Conservation (phyloP, 2,888 invertebrate species). For the Sphaerophoria taeniata region DNA sequence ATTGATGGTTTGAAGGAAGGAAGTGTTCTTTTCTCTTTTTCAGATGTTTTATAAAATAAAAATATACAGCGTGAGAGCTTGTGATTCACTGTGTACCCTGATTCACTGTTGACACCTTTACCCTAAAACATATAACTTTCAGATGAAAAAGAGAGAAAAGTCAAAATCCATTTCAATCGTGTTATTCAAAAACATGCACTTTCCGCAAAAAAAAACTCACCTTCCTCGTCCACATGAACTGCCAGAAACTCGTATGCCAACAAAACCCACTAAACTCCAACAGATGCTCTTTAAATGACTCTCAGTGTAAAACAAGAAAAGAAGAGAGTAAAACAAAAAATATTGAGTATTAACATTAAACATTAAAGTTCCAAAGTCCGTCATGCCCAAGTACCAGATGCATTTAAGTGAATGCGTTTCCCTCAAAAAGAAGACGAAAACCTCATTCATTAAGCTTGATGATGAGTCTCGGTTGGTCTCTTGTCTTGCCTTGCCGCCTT, state of each 20-base stretch:
- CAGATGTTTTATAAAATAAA: too few relatives aligned
- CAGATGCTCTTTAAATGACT: too few relatives aligned
- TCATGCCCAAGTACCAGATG: conserved; percentile 63
- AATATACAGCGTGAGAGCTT: too few relatives aligned
- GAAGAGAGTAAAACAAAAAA: conserved; percentile 5
- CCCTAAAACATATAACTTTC: not conserved
- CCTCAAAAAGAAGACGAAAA: conserved; percentile 44
- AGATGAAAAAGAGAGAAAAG: conserved; percentile 10
- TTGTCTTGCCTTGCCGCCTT: too few relatives aligned
- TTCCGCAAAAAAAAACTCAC: too few relatives aligned
- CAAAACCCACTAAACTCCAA: too few relatives aligned
- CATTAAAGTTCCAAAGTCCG: conserved; percentile 54
- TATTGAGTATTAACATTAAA: conserved; percentile 22
- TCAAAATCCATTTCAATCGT: conserved; percentile 31
- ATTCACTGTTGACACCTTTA: too few relatives aligned
- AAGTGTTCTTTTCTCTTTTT: too few relatives aligned
- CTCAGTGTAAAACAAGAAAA: not conserved
- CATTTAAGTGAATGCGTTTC: conserved; percentile 70
- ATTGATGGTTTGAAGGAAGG: too few relatives aligned
- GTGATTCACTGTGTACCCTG: too few relatives aligned
- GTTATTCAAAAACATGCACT: conserved; percentile 57
- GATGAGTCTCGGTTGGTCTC: conserved; percentile 27
- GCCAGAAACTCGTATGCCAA: not conserved
- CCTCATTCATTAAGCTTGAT: conserved; percentile 65
- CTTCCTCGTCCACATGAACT: not conserved